phyloP scores from a whole-genome alignment of 2,797 vertebrate genomes.

The Peromyscus nudipes region DNA sequence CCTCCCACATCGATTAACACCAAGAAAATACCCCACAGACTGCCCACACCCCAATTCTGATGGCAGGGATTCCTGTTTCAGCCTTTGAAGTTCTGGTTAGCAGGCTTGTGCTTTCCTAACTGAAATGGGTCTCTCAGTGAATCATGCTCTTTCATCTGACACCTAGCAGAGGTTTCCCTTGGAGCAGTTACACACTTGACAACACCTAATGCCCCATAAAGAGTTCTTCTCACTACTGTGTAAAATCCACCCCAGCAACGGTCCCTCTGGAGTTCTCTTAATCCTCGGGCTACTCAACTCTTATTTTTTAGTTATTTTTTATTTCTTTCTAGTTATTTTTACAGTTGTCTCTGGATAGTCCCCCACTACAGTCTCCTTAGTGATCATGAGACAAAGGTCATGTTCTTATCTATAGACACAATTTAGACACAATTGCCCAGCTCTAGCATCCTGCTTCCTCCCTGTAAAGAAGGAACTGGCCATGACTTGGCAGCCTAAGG shows the following conservation, averaged over 20 bases:
- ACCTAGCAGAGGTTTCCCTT: neutral
- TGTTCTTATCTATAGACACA: neutral
- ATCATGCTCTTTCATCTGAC: neutral
- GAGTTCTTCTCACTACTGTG: neutral
- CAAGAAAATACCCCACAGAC: neutral
- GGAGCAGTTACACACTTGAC: neutral
- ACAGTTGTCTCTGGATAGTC: neutral
- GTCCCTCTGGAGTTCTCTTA: neutral
- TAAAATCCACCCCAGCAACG: neutral
- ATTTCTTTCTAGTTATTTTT: neutral
- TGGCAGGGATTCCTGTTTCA: neutral
- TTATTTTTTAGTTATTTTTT: too few relatives aligned
- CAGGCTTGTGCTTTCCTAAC: neutral
- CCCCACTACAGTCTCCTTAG: neutral
- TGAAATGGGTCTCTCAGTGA: neutral
- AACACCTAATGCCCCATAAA: neutral
- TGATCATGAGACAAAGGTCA: neutral
- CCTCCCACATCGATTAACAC: neutral
- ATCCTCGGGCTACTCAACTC: neutral
- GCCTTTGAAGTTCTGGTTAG: neutral
- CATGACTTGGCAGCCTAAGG: neutral
- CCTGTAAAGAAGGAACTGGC: neutral
- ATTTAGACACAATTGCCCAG: neutral
- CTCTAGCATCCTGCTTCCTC: too few relatives aligned
- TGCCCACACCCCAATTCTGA: neutral